Conservation (phyloP, 2,113 vertebrate genomes). For the Sander lucioperca region DNA sequence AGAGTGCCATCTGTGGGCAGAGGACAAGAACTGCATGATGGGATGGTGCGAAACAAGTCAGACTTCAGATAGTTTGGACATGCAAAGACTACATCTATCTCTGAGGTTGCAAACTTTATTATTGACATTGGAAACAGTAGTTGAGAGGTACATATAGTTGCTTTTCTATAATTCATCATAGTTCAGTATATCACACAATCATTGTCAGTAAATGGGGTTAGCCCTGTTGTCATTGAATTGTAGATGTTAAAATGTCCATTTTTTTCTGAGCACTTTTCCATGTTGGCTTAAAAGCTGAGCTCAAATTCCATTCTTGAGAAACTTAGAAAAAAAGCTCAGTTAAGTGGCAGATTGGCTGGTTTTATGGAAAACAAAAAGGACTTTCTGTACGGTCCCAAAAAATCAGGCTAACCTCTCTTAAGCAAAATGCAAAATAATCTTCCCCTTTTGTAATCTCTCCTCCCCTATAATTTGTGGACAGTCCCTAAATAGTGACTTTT, state of each 20-base stretch:
- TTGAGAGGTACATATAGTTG: neutral
- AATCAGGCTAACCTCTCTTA: neutral
- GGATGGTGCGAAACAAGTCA: neutral
- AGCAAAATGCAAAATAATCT: neutral
- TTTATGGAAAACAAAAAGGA: neutral
- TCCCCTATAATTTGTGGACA: neutral
- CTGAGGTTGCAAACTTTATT: neutral
- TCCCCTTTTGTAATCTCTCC: neutral
- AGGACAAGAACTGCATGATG: conserved; percentile 23
- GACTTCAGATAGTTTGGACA: neutral
- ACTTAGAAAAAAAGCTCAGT: neutral
- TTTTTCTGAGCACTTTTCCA: neutral
- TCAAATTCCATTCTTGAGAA: neutral
- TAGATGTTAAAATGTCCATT: neutral
- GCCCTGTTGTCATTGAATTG: neutral
- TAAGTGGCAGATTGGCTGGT: neutral
- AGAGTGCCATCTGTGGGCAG: conserved; percentile 71
- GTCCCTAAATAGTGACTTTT: neutral
- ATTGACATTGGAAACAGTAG: neutral
- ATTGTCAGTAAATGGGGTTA: neutral
- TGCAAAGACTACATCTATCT: neutral
- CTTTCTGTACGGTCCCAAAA: neutral
- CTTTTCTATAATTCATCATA: neutral
- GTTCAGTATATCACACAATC: neutral
- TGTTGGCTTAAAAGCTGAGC: neutral